Percentiles rank a stretch among this genome's conserved stretches.
These are phyloP conservation scores for Pongo abelii DNA, from an alignment of 2,113 vertebrate genomes.

Conservation along the genomic window DNA sequence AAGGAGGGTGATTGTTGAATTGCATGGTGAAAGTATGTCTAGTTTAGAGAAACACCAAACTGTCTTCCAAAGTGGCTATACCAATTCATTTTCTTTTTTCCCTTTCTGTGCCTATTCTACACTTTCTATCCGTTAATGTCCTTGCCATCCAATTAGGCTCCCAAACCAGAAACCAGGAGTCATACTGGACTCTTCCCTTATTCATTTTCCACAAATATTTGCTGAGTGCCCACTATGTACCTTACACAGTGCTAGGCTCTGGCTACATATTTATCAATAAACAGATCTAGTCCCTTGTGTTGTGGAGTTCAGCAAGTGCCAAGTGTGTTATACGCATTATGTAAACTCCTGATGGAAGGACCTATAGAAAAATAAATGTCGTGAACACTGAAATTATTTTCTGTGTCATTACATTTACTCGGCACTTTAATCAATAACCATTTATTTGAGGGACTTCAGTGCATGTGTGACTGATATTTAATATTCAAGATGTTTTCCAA, in stretches of 20 bases:
- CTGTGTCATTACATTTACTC: background rate
- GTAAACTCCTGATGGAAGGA: background rate
- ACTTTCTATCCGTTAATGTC: background rate
- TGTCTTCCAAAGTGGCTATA: background rate
- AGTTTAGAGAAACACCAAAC: background rate
- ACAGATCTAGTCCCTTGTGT: background rate
- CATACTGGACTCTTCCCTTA: background rate
- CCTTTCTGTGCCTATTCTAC: background rate
- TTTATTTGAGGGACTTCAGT: background rate
- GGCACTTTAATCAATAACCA: background rate
- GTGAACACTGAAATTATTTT: background rate
- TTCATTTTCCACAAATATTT: background rate
- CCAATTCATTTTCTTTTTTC: background rate
- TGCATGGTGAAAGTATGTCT: no score
- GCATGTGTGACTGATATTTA: background rate
- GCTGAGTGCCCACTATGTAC: accelerated
- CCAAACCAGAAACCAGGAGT: background rate
- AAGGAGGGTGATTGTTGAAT: background rate
- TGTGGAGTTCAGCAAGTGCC: background rate
- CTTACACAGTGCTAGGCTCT: background rate
- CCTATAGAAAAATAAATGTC: background rate
- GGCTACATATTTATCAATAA: background rate
- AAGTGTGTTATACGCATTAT: no score
- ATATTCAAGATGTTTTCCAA: background rate
- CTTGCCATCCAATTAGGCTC: background rate